phyloP scores from a whole-genome alignment of 2,113 vertebrate species.

The Plectropomus leopardus region DNA sequence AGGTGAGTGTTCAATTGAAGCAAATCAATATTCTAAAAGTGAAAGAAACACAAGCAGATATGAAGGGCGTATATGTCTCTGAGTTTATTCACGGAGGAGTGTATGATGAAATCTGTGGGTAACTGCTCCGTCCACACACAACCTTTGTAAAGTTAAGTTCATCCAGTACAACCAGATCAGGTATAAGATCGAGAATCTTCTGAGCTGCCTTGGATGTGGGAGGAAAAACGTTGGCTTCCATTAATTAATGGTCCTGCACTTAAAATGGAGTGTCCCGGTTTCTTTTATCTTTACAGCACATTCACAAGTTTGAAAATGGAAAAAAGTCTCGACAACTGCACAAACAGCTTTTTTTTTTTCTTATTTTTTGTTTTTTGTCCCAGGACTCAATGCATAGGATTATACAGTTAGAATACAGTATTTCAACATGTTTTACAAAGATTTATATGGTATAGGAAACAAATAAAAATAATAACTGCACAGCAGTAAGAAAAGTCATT shows the following conservation, averaged over 20 bases:
- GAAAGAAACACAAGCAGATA: slow-evolving; percentile 73
- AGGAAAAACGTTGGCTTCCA: slow-evolving; percentile 60
- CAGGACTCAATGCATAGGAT: slow-evolving; percentile 86
- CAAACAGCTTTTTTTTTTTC: slow-evolving; percentile 69
- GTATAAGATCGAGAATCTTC: slow-evolving; percentile 71
- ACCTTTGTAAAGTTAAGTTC: slow-evolving; percentile 69
- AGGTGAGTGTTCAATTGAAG: slow-evolving; percentile 57
- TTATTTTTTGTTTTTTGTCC: slow-evolving; percentile 61
- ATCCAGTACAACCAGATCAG: slow-evolving; percentile 78
- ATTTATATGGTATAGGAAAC: slow-evolving; percentile 86
- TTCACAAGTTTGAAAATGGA: slow-evolving; percentile 78
- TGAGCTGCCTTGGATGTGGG: slow-evolving; percentile 76
- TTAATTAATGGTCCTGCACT: slow-evolving; percentile 67
- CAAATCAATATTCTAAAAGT: slow-evolving; percentile 67
- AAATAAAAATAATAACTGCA: slow-evolving; percentile 88
- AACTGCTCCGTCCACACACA: slow-evolving; percentile 72
- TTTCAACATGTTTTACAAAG: slow-evolving; percentile 87
- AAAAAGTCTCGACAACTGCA: slow-evolving; percentile 80
- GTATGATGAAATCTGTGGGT: slow-evolving; percentile 78
- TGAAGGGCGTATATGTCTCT: slow-evolving; percentile 77
- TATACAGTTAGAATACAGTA: slow-evolving; percentile 86
- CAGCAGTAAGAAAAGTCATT: slow-evolving; percentile 88
- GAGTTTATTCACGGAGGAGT: slow-evolving; percentile 81
- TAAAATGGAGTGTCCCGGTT: slow-evolving; percentile 69
- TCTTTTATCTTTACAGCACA: slow-evolving; percentile 80